Evolutionary conservation across 2,113 vertebrate species (phyloP), one percentile per base, ranked within the genome.

Genomic region (Callipepla californica): DNA sequence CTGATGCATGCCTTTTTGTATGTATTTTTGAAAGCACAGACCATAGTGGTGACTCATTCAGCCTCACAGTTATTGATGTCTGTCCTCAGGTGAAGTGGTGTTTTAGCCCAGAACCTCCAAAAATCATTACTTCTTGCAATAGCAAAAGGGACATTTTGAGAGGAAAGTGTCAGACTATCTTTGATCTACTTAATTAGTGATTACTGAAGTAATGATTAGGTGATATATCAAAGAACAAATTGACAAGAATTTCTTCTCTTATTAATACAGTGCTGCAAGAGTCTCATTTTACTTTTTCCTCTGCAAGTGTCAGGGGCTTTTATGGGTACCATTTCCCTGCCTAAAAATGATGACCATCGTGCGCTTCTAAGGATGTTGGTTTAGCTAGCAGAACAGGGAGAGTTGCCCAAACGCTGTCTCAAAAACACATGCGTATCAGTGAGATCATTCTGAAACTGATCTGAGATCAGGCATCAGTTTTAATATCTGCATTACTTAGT

Each of bases 391-490:
- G 87, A 95, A 96, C 18, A 30, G 82, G 75, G 86, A 96, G 68
- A 88, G 86, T 93, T 79, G 42, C 73, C 79, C 89, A 76, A 82
- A 80, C 19, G 44, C 28, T 62, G 13, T 91, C 74, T 85, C 80
- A 92, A 65, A 97, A 94, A 95, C 92, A 47, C 25, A 65, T 42
- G 78, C 20, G 20, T 47, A 89, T 95, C 94, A 92, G 91, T 92
- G 94, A 96, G 92, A 92, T 95, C 94, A 92, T 97, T 85, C 93
- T 94, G 92, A 96, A 73, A 96, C 78, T 69, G 79, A 95, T 91
- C 83, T 82, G 80, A 87, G 85, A 94, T 80, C 92, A 95, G 85
- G 36, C 70, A 72, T 58, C 3, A 2, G 75, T 91, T 93, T 96
- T 90, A 94, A 77, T 94, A 87, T 93, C 75, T 85, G 48, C 70